These are phyloP conservation scores for Cherax quadricarinatus DNA, from an alignment of 1,140 invertebrate genomes.

Conservation along the genomic window DNA sequence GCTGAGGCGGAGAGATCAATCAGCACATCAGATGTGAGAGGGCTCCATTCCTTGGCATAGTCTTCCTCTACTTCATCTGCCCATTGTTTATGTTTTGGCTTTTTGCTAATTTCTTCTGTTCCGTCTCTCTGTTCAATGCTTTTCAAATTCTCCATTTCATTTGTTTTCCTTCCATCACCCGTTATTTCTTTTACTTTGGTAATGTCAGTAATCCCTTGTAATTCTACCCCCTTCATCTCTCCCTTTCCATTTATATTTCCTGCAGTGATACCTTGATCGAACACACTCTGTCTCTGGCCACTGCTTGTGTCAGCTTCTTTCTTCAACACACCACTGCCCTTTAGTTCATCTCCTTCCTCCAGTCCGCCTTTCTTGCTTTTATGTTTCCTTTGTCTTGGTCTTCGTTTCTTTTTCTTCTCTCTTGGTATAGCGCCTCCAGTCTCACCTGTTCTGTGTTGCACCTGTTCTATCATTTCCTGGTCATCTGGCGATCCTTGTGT, in stretches of 20 bases:
- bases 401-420: conserved; percentile 17
- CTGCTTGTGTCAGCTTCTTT: not conserved
- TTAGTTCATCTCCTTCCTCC: not conserved
- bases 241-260: not conserved
- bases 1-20: not conserved
- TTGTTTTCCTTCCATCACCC: not conserved
- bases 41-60: not conserved
- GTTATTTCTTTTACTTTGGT: not conserved
- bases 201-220: not conserved
- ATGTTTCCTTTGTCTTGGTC: conserved; percentile 17
- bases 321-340: not conserved
- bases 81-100: conserved; percentile 8
- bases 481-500: not conserved
- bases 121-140: not conserved
- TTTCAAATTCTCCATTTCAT: not conserved
- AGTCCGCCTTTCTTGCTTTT: not conserved
- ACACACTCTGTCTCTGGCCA: not conserved
- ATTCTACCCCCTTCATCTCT: not conserved
- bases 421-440: not conserved
- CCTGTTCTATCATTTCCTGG: not conserved
- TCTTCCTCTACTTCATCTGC: conserved; percentile 32
- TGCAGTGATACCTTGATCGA: not conserved
- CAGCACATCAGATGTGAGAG: not conserved
- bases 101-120: not conserved
- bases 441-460: not conserved